Conservation (phyloP, 2,113 vertebrate genomes). For the Callospermophilus lateralis region DNA sequence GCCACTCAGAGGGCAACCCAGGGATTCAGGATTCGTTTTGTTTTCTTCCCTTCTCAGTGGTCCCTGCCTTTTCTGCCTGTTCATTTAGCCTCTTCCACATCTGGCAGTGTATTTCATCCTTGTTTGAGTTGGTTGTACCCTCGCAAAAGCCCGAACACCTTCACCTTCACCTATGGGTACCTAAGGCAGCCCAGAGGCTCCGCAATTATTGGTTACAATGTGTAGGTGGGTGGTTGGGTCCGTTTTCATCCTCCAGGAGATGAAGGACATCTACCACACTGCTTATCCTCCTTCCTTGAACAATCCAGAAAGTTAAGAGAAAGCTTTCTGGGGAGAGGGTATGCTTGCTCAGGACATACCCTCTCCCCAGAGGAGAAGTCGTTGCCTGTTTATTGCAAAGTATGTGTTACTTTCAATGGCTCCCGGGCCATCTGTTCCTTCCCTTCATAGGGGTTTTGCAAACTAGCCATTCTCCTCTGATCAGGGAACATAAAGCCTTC, state of each 20-base stretch:
- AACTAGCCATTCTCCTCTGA: not conserved
- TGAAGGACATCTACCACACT: not conserved
- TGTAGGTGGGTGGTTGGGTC: not conserved
- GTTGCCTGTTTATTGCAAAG: not conserved
- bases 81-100: not conserved
- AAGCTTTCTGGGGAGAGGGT: not conserved
- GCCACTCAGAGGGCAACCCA: not conserved
- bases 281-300: not conserved
- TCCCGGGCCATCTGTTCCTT: not conserved
- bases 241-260: too few relatives aligned
- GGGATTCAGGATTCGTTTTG: not conserved
- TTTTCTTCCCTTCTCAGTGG: not conserved
- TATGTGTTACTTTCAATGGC: not conserved
- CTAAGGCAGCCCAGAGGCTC: not conserved
- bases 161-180: not conserved
- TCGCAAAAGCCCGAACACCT: not conserved
- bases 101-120: not conserved
- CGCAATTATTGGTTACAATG: not conserved
- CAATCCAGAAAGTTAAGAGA: not conserved
- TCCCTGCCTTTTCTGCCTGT: not conserved
- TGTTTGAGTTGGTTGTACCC: not conserved
- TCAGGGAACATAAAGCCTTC: not conserved
- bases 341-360: not conserved
- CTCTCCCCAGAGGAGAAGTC: not conserved
- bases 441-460: not conserved